Evolutionary conservation across 2,888 invertebrate species (phyloP), one percentile per base, ranked within the genome.

Genomic region (Elysia crispata): DNA sequence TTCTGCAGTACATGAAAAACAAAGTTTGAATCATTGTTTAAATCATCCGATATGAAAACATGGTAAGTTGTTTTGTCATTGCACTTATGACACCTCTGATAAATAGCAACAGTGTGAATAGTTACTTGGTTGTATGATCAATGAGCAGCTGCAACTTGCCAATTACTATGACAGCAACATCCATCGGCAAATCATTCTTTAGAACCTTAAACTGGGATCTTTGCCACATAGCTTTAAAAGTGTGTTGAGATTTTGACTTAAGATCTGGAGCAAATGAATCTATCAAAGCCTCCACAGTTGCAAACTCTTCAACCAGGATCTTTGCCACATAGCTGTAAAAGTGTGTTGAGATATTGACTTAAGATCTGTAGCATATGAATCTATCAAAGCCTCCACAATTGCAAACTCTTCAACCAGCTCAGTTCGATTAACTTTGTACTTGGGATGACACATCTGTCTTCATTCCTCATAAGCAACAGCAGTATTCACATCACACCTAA

Each of bases 21-120:
- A 66, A 66, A 66, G 30, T 28, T 66, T 25, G 66, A 66, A 28
- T 66, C 66, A 66, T 66, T 13, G 6, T 28, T 28, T 25, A 66
- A 28, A 25, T 66, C 66, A 66, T 66, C 66, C 5, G 66, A 66
- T 5, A 66, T 1, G 30, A 28, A 66, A n/a, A 66, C 66, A 1
- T 28, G n/a, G 66, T 66, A 66, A 11, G 13, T 25, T 5, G 66
- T 66, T 18, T 28, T 23, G 1, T 66, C 15, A 18, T 5, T 28
- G 28, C 66, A 66, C 23, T 23, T 1, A 66, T 1, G 30, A 66
- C 66, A 66, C 28, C 30, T 11, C n/a, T 23, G 1, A 28, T 66
- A 66, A 13, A 66, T 5, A 66, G 28, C 66, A 66, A 66, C 66
- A 18, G 66, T 13, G 28, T 66, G 66, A 25, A 66, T 13, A 66